Evolutionary conservation across 30 jellyfish, hydroid and myxozoan genomes (phyloP), one percentile per base, ranked within the genome.

Genomic region (Turritopsis rubra): DNA sequence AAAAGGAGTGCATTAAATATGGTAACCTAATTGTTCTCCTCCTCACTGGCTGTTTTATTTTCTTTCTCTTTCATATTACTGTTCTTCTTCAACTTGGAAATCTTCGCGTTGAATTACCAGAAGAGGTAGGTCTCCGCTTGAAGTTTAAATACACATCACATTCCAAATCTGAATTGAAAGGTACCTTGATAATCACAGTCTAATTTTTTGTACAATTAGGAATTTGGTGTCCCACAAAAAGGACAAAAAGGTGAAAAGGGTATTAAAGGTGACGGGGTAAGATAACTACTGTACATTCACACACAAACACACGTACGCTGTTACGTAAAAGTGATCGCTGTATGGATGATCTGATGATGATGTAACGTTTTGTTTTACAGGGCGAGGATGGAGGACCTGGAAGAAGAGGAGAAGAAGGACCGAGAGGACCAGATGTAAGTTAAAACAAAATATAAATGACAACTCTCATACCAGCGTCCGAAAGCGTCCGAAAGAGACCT

Each of bases 161-260:
- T n/a, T n/a, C n/a, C n/a, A n/a, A n/a, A n/a, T n/a, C n/a, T n/a
- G n/a, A n/a, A n/a, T n/a, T n/a, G n/a, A n/a, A n/a, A n/a, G n/a
- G n/a, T n/a, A n/a, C n/a, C n/a, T n/a, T n/a, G n/a, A n/a, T n/a
- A n/a, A n/a, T n/a, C n/a, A n/a, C 60, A 41, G 5, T 41, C 5
- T 13, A 41, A 41, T 41, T 41, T 41, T 13, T 41, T 41, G 5
- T 41, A 41, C n/a, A n/a, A 3, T 41, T 41, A 41, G 60, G 60
- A 41, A 41, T 41, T 41, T 13, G 60, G 60, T 13, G 60, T 41
- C 60, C 95, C 93, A 19, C 92, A 80, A 53, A 82, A 85, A 87
- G 97, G 97, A 29, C 75, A 54, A 28, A 87, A 86, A 22, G 99
- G 99, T 53, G 85, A 79, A 21, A 85, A 81, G 72, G 99, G 99